Percentiles rank a stretch among this genome's conserved stretches.
phyloP scores from a whole-genome alignment of 2,888 invertebrate genomes.

The Branchinecta sandiegonensis region DNA sequence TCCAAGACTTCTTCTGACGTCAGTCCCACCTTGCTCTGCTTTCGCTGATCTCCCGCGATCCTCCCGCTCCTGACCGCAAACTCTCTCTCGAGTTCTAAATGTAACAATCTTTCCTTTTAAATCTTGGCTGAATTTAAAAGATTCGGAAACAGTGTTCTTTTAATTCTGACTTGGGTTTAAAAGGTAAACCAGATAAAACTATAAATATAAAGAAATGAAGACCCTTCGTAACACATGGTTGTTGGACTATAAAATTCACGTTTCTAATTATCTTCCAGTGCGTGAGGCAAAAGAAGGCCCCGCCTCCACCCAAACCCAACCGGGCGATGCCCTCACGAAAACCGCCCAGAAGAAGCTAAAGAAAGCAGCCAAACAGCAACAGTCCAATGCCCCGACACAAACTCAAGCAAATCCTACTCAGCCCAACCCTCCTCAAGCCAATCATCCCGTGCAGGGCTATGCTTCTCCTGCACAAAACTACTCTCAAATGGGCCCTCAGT shows the following conservation, averaged over 20 bases:
- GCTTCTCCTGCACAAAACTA: no score
- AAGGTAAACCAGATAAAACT: no score
- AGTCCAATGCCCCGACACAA: neutral
- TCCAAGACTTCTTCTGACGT: no score
- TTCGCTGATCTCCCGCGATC: no score
- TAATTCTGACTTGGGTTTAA: no score
- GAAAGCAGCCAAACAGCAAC: conserved; percentile 22
- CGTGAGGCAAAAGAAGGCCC: conserved; percentile 14
- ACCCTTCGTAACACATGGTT: neutral
- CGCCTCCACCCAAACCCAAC: conserved; percentile 15
- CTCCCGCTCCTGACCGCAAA: no score
- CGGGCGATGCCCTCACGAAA: conserved; percentile 22
- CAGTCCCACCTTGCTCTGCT: no score
- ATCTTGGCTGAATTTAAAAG: no score
- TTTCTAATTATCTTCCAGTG: neutral
- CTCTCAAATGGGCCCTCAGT: neutral
- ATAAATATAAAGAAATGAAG: no score
- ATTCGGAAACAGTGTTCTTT: no score
- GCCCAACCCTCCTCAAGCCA: conserved; percentile 22
- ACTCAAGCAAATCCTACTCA: conserved; percentile 20
- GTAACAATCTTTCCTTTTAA: no score
- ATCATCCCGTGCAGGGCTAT: conserved; percentile 28
- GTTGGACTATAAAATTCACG: neutral
- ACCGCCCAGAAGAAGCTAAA: conserved; percentile 26
- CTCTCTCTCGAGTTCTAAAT: no score